Base-by-base conservation (phyloP, 92 coral and sea anemone species). In the Epizoanthus stellaris region DNA sequence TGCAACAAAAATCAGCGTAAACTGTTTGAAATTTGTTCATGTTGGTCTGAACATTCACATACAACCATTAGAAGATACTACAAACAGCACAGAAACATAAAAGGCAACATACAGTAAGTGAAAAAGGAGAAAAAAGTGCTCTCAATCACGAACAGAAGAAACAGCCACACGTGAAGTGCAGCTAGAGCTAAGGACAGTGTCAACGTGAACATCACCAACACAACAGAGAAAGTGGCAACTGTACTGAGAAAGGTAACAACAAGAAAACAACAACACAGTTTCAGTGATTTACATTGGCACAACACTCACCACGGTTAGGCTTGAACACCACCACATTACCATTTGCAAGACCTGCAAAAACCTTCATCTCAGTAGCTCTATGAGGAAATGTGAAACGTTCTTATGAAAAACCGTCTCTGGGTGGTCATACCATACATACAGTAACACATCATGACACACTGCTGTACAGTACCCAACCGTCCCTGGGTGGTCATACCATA, bases 271-370 rank as follows among this genome's bases (percentile, higher is more conserved):
- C 34, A 68, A 68, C 20, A 13, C 2, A 16, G 25, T 20, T 14
- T 19, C 4, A 67, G 13, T 16, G 6, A 23, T 67, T 1, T 67
- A 19, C 54, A 71, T 17, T 1, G 23, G 60, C 5, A 5, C 12
- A 13, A 8, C 34, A 19, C 80, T 84, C 43, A 94, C 99, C 98
- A 85, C 92, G 61, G 69, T 94, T 96, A 8, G 95, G 95, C 67
- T 92, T 93, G 90, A 94, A 96, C 53, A 96, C 93, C 34, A 95
- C 93, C 61, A 96, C 82, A 25, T 93, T 94, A 6, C 99, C 99
- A 84, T 96, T 94, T 21, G 98, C 99, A 72, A 96, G 88, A 43
- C 95, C 94, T 19, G 98, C 99, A 71, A 89, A 96, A 60, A 94
- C 89, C 72, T 94, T 96, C 86, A 80, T 89, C 58, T 87, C 84